Evolutionary conservation across 2,113 vertebrate genomes (phyloP), one percentile per base, ranked within the genome.

Genomic region (Zosterops japonicus): DNA sequence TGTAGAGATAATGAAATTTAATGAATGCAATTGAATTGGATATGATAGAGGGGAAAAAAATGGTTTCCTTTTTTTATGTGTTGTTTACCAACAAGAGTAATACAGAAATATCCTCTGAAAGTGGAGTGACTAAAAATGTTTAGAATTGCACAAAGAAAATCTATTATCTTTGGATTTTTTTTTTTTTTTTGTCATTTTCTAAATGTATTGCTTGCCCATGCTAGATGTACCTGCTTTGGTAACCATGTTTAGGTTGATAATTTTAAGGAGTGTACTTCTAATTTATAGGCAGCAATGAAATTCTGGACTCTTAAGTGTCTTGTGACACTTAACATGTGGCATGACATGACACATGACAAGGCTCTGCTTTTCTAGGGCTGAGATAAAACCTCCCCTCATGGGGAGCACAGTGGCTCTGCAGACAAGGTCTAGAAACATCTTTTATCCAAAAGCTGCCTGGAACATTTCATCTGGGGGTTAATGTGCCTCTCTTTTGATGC

Each of bases 1-100:
- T 93, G 95, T 71, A 96, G 95, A 96, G 93, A 77, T 95, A 97
- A 97, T 95, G 85, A 95, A 93, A 95, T 95, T 70, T 93, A 96
- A 97, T 97, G 82, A 95, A 90, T 89, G 57, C 76, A 74, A 41
- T 80, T 61, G 56, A 95, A 27, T 56, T 93, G 53, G 68, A 56
- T 81, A 64, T 25, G 44, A 42, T 69, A n/a, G 50, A 36, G 69
- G 49, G 11, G 15, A 0, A 1, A 1, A 6, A 7, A 80, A 63
- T 39, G 7, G 6, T 83, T 83, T 87, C 28, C 4, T 22, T 83
- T 91, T 93, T 94, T 91, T 29, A 86, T 95, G 55, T 21, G 14
- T 84, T 75, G 22, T 91, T 95, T 94, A 83, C 57, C 44, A 92
- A 8, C 28, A 70, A 25, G 11, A 42, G 5, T 87, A 52, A 42